These are phyloP conservation scores for Plutomurus gul DNA, from an alignment of 1,140 invertebrate species.

Conservation along the genomic window DNA sequence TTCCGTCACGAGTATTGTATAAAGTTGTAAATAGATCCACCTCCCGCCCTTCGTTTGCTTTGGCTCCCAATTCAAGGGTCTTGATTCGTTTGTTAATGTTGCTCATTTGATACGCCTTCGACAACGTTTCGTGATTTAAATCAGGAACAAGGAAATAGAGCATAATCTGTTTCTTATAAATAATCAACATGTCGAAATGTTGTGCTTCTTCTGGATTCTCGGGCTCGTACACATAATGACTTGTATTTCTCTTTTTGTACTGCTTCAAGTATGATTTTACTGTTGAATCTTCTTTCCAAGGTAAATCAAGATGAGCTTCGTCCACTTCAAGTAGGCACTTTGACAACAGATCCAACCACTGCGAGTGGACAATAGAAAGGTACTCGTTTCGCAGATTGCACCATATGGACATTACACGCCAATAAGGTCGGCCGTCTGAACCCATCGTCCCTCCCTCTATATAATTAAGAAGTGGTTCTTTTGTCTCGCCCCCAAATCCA, in stretches of 20 bases:
- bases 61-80: too few relatives aligned
- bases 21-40: too few relatives aligned
- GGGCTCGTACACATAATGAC: not conserved
- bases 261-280: too few relatives aligned
- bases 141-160: not conserved
- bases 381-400: not conserved
- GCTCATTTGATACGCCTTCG: not conserved
- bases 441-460: not conserved
- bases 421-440: not conserved
- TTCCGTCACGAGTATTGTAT: too few relatives aligned
- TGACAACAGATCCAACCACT: not conserved
- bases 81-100: not conserved
- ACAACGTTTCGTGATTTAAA: not conserved
- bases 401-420: not conserved
- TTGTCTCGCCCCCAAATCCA: not conserved
- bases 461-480: not conserved
- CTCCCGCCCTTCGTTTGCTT: not conserved
- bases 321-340: not conserved
- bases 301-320: not conserved
- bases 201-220: not conserved
- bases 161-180: too few relatives aligned
- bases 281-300: too few relatives aligned
- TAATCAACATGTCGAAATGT: not conserved
- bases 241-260: not conserved
- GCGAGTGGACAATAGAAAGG: not conserved